Evolutionary conservation across 2,113 vertebrate species (phyloP).

Genomic region (Rafetus swinhoei): DNA sequence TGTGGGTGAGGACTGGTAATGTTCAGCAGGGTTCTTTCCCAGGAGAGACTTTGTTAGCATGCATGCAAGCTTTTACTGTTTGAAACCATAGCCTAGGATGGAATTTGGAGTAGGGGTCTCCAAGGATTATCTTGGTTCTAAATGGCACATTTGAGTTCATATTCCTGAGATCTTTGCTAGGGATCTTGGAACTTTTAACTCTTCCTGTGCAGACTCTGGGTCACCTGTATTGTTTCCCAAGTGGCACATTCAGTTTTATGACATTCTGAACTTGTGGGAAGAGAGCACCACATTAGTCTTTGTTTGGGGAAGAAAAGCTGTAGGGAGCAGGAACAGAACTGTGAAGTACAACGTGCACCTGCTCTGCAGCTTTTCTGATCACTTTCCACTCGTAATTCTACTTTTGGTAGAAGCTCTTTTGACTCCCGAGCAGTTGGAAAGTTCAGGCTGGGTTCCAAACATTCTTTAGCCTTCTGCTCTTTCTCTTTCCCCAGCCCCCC

Average conservation of each 20-base stretch:
- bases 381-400: fast-evolving
- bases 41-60: not conserved
- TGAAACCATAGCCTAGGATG: not conserved
- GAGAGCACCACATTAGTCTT: fast-evolving
- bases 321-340: fast-evolving
- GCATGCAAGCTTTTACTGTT: not conserved
- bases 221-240: not conserved
- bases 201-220: not conserved
- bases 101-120: not conserved
- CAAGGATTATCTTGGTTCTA: not conserved
- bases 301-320: fast-evolving
- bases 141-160: not conserved
- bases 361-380: fast-evolving
- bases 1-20: not conserved
- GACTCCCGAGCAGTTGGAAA: fast-evolving
- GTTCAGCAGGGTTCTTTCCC: fast-evolving
- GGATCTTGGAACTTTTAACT: not conserved
- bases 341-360: not conserved
- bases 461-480: constrained; percentile 15
- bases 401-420: not conserved
- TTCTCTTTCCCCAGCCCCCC: not conserved
- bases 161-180: not conserved
- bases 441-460: constrained; percentile 34
- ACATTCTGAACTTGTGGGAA: fast-evolving
- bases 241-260: not conserved